Base-by-base conservation (phyloP, 2,888 invertebrate genomes). In the Monochamus alternatus region DNA sequence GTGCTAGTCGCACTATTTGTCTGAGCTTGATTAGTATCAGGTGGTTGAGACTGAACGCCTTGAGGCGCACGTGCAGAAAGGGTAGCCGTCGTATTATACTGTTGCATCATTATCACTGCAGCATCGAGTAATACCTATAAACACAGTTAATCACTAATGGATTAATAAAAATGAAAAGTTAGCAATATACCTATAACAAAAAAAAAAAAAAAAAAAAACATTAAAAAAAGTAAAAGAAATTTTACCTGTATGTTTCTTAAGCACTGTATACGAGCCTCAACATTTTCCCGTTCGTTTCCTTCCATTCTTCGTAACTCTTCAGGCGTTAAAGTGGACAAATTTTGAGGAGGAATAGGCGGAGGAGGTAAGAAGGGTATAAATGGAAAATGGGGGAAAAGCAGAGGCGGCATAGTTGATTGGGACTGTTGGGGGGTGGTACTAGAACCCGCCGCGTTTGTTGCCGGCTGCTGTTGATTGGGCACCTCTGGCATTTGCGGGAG, bases 71-170 rank as follows among this genome's bases (percentile, higher is more conserved):
- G 83, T 74, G 84, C 79, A 5, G 87, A 87, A 44, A 88, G 76
- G 65, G 93, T 90, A 66, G 93, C 93, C 31, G 94, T 93, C 66
- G 92, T 91, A 76, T 94, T 93, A 89, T 98, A 99, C 88, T 98
- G 98, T 85, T 96, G 95, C 95, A 99, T 97, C 90, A 99, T 94
- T 66, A 96, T 90, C 76, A 96, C 95, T 3, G 98, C 97, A 59
- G 98, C 97, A 89, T 99, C 98, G 82, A 99, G 89, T 89, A 99
- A 93, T 2, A 96, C 91, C 90, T 84, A 58, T 10, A 38, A 79
- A 60, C 0, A 59, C 3, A 44, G 30, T 32, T 9, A 47, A 47
- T 12, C 3, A 47, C 5, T 2, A 47, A 3, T 47, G 8, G 9
- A 12, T 47, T 9, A 22, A 22, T 22, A 22, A 22, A 22, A 22